Conservation (phyloP, 1,140 invertebrate genomes). For the Nephotettix cincticeps region DNA sequence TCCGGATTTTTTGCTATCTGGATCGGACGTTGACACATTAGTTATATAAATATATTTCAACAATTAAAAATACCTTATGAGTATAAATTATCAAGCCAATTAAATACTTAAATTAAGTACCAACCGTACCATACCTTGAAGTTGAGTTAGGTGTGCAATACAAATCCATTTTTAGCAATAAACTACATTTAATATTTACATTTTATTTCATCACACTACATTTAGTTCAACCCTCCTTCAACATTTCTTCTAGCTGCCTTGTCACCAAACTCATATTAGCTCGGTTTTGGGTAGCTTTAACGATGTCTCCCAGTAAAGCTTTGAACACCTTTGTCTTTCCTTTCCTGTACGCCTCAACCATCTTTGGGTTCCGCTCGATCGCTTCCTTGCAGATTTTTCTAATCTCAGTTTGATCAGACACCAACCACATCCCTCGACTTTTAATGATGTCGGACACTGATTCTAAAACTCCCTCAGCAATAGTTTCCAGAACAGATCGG, state of each 20-base stretch:
- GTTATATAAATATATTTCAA: no score
- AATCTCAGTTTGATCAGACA: conserved; percentile 60
- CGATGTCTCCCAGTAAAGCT: conserved; percentile 59
- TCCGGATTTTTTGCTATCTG: no score
- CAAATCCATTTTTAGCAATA: no score
- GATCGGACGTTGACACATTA: no score
- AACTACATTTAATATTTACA: no score
- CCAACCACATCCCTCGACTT: conserved; percentile 61
- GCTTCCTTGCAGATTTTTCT: conserved; percentile 59
- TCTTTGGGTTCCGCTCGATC: conserved; percentile 64
- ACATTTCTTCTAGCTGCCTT: not conserved
- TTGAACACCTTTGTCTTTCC: conserved; percentile 70
- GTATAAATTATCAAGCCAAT: no score
- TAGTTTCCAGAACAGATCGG: conserved; percentile 54
- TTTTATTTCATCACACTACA: no score
- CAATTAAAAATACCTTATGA: no score
- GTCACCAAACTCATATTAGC: conserved; percentile 58
- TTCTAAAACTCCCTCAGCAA: conserved; percentile 51
- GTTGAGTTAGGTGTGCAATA: no score
- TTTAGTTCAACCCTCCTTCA: not conserved
- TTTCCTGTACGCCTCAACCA: conserved; percentile 62
- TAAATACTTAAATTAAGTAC: no score
- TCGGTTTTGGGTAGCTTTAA: conserved; percentile 57
- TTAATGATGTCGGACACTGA: conserved; percentile 57
- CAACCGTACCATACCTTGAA: no score